These are phyloP conservation scores for Hippocampus mohnikei DNA, from an alignment of 2,113 vertebrate species.

Conservation along the genomic window DNA sequence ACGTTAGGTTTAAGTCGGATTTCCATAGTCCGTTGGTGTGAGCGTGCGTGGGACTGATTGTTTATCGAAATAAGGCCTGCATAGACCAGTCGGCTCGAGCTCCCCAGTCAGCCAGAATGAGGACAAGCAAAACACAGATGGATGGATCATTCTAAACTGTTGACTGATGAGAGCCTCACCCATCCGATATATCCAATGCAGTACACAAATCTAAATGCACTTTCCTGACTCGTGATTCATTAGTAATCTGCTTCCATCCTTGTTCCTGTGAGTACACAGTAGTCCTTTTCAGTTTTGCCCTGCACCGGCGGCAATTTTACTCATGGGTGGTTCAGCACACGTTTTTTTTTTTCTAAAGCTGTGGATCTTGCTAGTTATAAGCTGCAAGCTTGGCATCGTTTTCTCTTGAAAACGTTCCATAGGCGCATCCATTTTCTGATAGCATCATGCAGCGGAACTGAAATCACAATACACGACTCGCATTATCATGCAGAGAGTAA, in stretches of 20 bases:
- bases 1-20: too few species aligned
- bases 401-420: slow-evolving; percentile 47
- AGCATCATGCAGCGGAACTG: slow-evolving; percentile 50
- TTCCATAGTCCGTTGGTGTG: too few species aligned
- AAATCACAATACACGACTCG: slow-evolving; percentile 35
- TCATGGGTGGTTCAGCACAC: slow-evolving; percentile 60
- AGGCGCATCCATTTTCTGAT: slow-evolving; percentile 57
- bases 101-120: too few species aligned
- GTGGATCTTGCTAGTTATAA: slow-evolving; percentile 57
- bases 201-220: background rate
- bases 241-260: slow-evolving; percentile 68
- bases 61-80: too few species aligned
- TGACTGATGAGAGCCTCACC: slow-evolving; percentile 35
- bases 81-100: too few species aligned
- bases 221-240: slow-evolving; percentile 58
- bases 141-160: slow-evolving; percentile 7
- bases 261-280: slow-evolving; percentile 67
- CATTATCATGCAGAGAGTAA: slow-evolving; percentile 43
- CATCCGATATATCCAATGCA: slow-evolving; percentile 1
- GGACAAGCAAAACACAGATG: background rate
- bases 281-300: slow-evolving; percentile 65
- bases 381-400: slow-evolving; percentile 56
- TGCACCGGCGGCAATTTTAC: slow-evolving; percentile 57
- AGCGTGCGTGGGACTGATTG: too few species aligned
- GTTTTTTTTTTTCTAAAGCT: slow-evolving; percentile 42